Evolutionary conservation across 2,888 invertebrate species (phyloP), one percentile per base, ranked within the genome.

Genomic region (Heliconius sara): DNA sequence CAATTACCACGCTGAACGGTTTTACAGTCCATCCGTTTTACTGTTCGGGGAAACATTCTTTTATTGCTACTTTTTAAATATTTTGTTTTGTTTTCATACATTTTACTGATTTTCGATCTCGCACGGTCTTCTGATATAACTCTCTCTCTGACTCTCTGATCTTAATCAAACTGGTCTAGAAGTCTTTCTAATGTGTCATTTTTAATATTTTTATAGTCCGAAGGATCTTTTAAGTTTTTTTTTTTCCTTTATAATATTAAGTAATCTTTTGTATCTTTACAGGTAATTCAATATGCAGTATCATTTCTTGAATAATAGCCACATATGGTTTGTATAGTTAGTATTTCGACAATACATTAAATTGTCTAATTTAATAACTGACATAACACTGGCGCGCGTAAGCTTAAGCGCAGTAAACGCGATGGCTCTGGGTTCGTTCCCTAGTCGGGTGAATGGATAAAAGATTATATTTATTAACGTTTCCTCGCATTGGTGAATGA

Each of bases 21-120:
- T 77, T 74, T 74, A 74, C 63, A 60, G 63, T 74, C 16, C 65
- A 65, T 74, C 39, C 74, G 65, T 63, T 75, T 65, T 75, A 65
- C 43, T 65, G 39, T 60, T 60, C 60, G 7, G 57, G 65, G 43
- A 65, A 43, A 43, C 65, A 25, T 63, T 43, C 39, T 13, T 65
- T 12, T 65, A 60, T 43, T 65, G 12, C 60, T n/a, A 60, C 9
- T 60, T n/a, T 47, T 47, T 4, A 13, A 47, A 16, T 47, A 47
- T 47, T 47, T 16, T 13, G 3, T 60, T 60, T 60, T 60, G 10
- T 19, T 57, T 57, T 57, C 22, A 60, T 60, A n/a, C 22, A 60
- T 60, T 60, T 60, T n/a, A 10, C 10, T n/a, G 3, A n/a, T 60
- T 57, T 47, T 47, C 5, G 4, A 47, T 47, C 47, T 47, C 16